Conservation (phyloP, 1,140 invertebrate species). For the Pseudachorutes palmiensis region DNA sequence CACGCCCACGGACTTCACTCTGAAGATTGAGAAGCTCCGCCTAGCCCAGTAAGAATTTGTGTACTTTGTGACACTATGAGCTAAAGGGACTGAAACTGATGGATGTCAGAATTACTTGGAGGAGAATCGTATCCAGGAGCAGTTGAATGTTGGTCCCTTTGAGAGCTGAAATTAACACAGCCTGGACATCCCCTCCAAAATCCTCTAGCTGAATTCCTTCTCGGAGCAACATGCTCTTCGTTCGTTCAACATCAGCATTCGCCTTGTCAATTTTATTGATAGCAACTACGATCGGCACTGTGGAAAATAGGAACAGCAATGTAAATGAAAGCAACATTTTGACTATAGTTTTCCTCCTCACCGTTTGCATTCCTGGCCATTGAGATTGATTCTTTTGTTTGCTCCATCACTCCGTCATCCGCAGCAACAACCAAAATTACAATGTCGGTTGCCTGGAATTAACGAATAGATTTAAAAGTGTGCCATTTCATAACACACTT, state of each 20-base stretch:
- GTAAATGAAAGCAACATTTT: not conserved
- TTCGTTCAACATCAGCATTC: slow-evolving; percentile 67
- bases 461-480: not conserved
- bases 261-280: slow-evolving; percentile 98
- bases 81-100: not conserved
- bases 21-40: slow-evolving; percentile 82
- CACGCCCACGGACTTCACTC: slow-evolving; percentile 67
- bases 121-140: slow-evolving; percentile 73
- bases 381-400: slow-evolving; percentile 74
- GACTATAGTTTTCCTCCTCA: slow-evolving; percentile 20
- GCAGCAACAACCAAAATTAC: slow-evolving; percentile 95
- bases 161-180: slow-evolving; percentile 83
- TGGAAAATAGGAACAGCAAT: slow-evolving; percentile 39
- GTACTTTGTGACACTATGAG: slow-evolving; percentile 3
- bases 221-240: slow-evolving; percentile 62
- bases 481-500: not conserved
- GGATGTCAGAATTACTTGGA: slow-evolving; percentile 42
- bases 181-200: slow-evolving; percentile 84
- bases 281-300: slow-evolving; percentile 94
- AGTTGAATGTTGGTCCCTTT: slow-evolving; percentile 67
- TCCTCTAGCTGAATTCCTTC: slow-evolving; percentile 78
- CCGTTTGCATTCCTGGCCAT: slow-evolving; percentile 67
- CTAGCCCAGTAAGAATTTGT: slow-evolving; percentile 42
- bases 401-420: slow-evolving; percentile 98
- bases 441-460: slow-evolving; percentile 68